Base-by-base conservation (phyloP, 2,888 invertebrate species). In the Hirtodrosophila histrioides region DNA sequence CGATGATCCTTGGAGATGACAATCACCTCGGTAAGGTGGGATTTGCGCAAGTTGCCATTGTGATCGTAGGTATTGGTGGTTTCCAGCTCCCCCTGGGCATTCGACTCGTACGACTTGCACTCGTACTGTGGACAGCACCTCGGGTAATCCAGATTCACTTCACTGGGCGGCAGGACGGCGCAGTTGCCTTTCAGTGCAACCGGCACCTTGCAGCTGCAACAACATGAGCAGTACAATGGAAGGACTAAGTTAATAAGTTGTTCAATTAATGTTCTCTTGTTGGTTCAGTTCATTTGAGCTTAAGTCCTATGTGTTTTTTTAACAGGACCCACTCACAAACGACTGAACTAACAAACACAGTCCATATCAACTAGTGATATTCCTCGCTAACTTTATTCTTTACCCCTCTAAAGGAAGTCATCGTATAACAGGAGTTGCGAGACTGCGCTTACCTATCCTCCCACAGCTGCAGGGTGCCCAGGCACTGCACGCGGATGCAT, bases 401-500 rank as follows among this genome's bases (percentile, higher is more conserved):
- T 17, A 17, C 17, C 17, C 17, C 17, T 2, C 17, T 17, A 17
- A 17, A 17, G 17, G 17, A 17, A 17, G 1, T 17, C 17, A 27
- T 2, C 27, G 5, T 27, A 6, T 6, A 27, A 27, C 27, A 27
- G 27, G 27, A 27, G 6, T 5, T 27, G 3, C 0, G 6, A 27
- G 6, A 27, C 2, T 6, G 4, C 27, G 60, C 80, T 69, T 56
- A 91, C 91, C 86, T 89, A 67, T 91, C 91, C 66, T 91, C 90
- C 91, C 91, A 91, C 1, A 91, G 44, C 17, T 89, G 70, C 23
- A 89, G 62, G 5, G 81, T 88, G 11, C 90, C 91, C 63, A 90
- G 72, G 39, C 91, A 91, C 50, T 91, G 91, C 0, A 90, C 89
- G 0, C 91, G 85, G 51, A 90, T 75, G 48, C 91, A 91, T 49